phyloP scores from a whole-genome alignment of 2,113 vertebrate species.

The Callopanchax toddi region DNA sequence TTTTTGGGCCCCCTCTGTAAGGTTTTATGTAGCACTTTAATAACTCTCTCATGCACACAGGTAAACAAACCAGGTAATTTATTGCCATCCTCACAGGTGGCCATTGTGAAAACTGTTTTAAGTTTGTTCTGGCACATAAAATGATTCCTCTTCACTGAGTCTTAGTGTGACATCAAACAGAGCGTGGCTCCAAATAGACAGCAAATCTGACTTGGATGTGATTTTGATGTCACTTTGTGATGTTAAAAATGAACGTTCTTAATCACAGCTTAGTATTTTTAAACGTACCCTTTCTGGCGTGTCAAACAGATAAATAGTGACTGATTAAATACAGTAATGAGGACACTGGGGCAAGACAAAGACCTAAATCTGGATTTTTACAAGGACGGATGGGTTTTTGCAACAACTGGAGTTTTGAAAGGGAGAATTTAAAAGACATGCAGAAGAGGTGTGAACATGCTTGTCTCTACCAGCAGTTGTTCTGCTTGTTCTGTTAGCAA shows the following conservation, averaged over 20 bases:
- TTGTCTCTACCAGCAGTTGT: too few relatives aligned
- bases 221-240: conserved; percentile 59
- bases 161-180: conserved; percentile 28
- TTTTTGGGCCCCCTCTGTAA: conserved; percentile 73
- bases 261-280: conserved; percentile 69
- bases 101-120: conserved; percentile 52
- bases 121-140: conserved; percentile 45
- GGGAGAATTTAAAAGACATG: conserved; percentile 6
- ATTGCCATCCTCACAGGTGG: conserved; percentile 68
- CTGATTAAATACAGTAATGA: conserved; percentile 65
- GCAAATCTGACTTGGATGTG: conserved; percentile 63
- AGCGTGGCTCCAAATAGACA: conserved; percentile 22
- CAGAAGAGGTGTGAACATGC: too few relatives aligned
- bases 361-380: conserved; percentile 41
- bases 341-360: conserved; percentile 56
- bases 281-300: conserved; percentile 50
- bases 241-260: conserved; percentile 58
- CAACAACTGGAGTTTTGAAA: conserved; percentile 18
- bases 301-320: conserved; percentile 52
- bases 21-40: conserved; percentile 77
- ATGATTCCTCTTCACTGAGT: conserved; percentile 14
- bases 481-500: too few relatives aligned
- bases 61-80: conserved; percentile 80
- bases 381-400: conserved; percentile 37
- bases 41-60: conserved; percentile 78